Evolutionary conservation across 2,113 vertebrate genomes (phyloP).

Genomic region (Myrmecophaga tridactyla): DNA sequence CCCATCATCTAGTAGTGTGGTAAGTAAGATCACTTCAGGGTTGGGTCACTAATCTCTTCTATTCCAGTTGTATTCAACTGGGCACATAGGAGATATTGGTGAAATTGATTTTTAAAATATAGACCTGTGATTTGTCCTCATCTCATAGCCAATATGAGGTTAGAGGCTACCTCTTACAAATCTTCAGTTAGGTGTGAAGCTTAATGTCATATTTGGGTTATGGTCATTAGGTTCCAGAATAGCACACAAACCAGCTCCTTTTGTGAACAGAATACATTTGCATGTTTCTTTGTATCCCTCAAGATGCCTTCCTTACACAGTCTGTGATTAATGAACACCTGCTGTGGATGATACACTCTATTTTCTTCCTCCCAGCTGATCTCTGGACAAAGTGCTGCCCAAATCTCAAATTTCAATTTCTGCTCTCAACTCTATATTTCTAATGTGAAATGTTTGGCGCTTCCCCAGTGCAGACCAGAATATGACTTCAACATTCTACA

Average conservation of each 20-base stretch:
- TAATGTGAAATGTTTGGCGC: not conserved
- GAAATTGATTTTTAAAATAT: constrained; percentile 22
- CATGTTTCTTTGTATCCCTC: not conserved
- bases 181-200: not conserved
- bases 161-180: not conserved
- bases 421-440: not conserved
- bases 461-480: not conserved
- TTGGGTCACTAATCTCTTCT: not conserved
- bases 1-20: not conserved
- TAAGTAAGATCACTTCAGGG: not conserved
- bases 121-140: not conserved
- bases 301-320: not conserved
- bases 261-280: not conserved
- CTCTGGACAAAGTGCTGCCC: not conserved
- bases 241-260: not conserved
- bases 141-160: constrained; percentile 17
- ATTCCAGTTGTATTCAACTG: constrained; percentile 16
- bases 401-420: constrained; percentile 59
- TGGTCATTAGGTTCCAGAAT: constrained; percentile 41
- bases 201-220: constrained; percentile 10
- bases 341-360: not conserved
- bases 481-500: constrained; percentile 31
- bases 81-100: not conserved
- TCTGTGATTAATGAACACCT: too few species aligned
- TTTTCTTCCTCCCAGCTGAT: constrained; percentile 43